Base-by-base conservation (phyloP, 2,888 invertebrate species). In the Tipula unca region DNA sequence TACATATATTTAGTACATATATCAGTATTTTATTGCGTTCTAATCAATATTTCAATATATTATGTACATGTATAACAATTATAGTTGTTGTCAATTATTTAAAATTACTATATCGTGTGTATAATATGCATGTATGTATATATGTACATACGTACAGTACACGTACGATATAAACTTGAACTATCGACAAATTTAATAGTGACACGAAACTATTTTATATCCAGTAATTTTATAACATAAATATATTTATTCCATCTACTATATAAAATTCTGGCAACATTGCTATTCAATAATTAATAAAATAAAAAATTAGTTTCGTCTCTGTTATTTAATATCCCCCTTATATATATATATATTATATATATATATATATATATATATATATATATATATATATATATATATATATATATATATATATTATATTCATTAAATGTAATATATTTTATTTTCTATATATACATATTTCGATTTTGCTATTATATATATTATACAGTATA, bases 311-410 rank as follows among this genome's bases (percentile, higher is more conserved):
- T 69, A 69, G 69, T 69, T 69, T 69, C 69, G 69, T 69, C 69
- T 69, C 69, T 69, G 69, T 69, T 69, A 69, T 69, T 69, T 69
- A 69, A 69, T 69, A 69, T 69, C 69, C 69, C 69, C 69, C 69
- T 69, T 69, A 69, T 69, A 25, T 69, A 69, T 69, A 20, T 17
- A 54, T 17, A 54, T 17, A 48, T 17, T 54, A 39, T 54, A 54
- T 54, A 20, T 54, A 54, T 54, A 54, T 17, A 17, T 54, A 17
- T 48, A 48, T 17, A 48, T 17, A 48, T 48, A 17, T 48, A 48
- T 48, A 17, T 48, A 48, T 48, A 48, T 48, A 20, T 48, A 48
- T 48, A 48, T n/a, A 48, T 48, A 17, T 48, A 48, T 17, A 48
- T 48, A 48, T 48, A 20, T 48, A 48, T 48, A 48, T n/a, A 48